A percentile compares a stretch with the other conserved stretches of the same genome.
phyloP scores from a whole-genome alignment of 1,140 invertebrate genomes.

The Euglossa dilemma region DNA sequence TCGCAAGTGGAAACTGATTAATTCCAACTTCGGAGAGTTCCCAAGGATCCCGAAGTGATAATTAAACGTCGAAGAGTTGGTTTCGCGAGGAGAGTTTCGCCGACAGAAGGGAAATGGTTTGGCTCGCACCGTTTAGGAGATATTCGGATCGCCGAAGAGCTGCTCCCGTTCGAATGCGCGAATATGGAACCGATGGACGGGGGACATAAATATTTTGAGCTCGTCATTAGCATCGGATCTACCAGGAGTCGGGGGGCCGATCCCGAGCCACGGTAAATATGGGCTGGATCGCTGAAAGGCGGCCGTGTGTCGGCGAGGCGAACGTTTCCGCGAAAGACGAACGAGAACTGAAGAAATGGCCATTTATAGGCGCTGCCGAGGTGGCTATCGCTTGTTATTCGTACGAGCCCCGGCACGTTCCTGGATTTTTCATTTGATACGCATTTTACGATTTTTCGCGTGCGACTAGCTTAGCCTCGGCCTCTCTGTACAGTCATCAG shows the following conservation, averaged over 20 bases:
- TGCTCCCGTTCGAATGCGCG: not conserved
- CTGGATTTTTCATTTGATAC: conserved; percentile 70
- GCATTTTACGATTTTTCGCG: conserved; percentile 71
- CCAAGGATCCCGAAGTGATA: too few species aligned
- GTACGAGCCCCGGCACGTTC: conserved; percentile 62
- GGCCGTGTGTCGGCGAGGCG: conserved; percentile 42
- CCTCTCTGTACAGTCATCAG: conserved; percentile 63
- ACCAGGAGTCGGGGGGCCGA: not conserved
- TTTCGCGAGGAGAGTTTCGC: too few species aligned
- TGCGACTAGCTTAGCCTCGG: conserved; percentile 44
- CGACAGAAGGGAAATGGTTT: too few species aligned
- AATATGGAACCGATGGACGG: not conserved
- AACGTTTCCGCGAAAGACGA: conserved; percentile 51
- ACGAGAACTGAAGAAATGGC: conserved; percentile 48
- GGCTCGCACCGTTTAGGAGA: too few species aligned
- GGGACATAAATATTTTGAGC: conserved; percentile 12
- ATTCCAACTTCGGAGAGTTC: too few species aligned
- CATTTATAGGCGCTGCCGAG: conserved; percentile 62
- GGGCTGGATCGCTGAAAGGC: conserved; percentile 24
- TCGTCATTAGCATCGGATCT: conserved; percentile 42
- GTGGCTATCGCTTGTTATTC: conserved; percentile 61
- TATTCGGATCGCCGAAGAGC: not conserved
- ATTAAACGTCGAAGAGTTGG: too few species aligned
- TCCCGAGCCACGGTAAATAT: conserved; percentile 29
- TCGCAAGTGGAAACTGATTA: too few species aligned